Evolutionary conservation across 1,140 invertebrate genomes (phyloP), one percentile per base, ranked within the genome.

Genomic region (Drosophila santomea): DNA sequence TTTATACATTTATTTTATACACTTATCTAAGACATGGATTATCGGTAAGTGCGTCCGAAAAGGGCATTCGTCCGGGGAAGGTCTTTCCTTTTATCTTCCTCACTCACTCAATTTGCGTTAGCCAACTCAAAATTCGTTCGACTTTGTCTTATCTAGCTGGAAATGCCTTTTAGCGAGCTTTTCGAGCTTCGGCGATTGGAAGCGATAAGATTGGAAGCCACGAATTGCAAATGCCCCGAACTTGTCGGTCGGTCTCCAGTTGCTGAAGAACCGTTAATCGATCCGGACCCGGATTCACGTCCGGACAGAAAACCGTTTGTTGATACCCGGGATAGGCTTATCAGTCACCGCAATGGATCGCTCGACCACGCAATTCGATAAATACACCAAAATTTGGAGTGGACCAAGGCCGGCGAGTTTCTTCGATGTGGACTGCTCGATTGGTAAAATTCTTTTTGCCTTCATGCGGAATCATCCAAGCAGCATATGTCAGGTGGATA

Each of bases 331-430:
- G 50, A 39, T 8, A 47, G 52, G 39, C 82, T 88, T 88, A 86
- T 83, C 79, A 83, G 71, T 60, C 78, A 45, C 41, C 57, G 74
- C 58, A 61, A 91, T 91, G 90, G 90, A 91, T 64, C 73, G 80
- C 74, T 62, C 82, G 47, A 80, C 60, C 62, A 90, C 80, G 32
- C 80, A 89, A 55, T 92, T 85, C 74, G 91, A 92, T 86, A 92
- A 91, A 76, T 91, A 92, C 50, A 92, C 85, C 25, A 91, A 92
- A 86, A 75, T 92, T 58, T 92, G 91, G 91, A 92, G 85, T 69
- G 91, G 91, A 68, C 84, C 89, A 74, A 88, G 90, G 62, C 74
- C 88, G 50, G 72, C 78, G 50, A 76, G 85, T 51, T 92, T 92
- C 56, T 92, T 92, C 52, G 82, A 92, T 76, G 75, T 61, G 25